These are phyloP conservation scores for Gymnobelideus leadbeateri DNA, from an alignment of 2,113 vertebrate species.

Conservation along the genomic window DNA sequence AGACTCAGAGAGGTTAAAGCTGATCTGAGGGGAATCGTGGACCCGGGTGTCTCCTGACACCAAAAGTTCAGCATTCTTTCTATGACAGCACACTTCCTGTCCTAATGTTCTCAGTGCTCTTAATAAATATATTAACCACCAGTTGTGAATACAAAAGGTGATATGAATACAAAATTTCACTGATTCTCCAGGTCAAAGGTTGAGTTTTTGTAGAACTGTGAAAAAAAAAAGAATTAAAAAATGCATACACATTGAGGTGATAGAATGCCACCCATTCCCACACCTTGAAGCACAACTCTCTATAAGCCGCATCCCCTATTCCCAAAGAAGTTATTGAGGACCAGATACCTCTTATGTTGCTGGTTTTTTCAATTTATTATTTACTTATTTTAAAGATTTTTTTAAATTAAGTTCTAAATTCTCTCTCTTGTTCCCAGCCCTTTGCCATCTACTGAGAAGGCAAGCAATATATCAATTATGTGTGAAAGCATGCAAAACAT, in stretches of 20 bases:
- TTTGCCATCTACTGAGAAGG: neutral
- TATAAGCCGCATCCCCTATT: neutral
- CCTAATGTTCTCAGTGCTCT: slow-evolving; percentile 5
- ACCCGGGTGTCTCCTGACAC: neutral
- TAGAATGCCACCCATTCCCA: neutral
- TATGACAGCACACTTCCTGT: neutral
- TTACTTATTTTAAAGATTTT: no score
- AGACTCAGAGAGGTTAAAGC: neutral
- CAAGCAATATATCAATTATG: neutral
- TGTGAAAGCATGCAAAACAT: neutral
- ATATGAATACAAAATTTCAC: slow-evolving; percentile 12
- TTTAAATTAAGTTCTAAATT: neutral
- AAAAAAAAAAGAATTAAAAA: neutral
- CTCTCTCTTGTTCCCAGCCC: neutral
- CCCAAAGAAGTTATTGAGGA: neutral
- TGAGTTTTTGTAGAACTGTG: neutral
- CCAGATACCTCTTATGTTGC: neutral
- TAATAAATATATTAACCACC: slow-evolving; percentile 48
- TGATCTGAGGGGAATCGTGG: neutral
- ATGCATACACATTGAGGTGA: neutral
- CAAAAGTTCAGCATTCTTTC: neutral
- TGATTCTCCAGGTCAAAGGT: neutral
- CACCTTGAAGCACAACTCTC: neutral
- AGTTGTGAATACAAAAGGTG: slow-evolving; percentile 50
- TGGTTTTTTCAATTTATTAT: neutral